A percentile compares a stretch with the other conserved stretches of the same genome.
Evolutionary conservation across 2,888 invertebrate species (phyloP).

Genomic region (Asteroscopus sphinx): DNA sequence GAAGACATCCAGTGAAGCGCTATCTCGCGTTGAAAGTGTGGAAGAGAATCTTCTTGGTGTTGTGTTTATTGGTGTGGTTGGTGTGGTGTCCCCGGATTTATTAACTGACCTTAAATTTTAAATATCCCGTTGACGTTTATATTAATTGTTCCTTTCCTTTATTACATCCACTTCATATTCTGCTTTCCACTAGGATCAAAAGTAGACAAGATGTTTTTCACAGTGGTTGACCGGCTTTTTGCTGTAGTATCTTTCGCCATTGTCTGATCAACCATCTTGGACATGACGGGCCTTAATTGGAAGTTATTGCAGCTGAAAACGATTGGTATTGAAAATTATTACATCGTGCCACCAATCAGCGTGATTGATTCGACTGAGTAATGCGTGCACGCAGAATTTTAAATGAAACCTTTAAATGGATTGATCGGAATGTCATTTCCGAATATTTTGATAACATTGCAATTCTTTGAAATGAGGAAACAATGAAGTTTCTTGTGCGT

Average conservation of each 20-base stretch:
- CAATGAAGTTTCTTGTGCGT: conserved; percentile 31
- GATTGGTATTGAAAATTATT: conserved; percentile 78
- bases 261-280: conserved; percentile 64
- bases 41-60: too few species aligned
- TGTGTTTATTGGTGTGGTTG: too few species aligned
- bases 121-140: neutral
- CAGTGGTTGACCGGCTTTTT: conserved; percentile 58
- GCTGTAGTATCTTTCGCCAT: conserved; percentile 54
- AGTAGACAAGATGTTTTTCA: conserved; percentile 27
- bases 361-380: conserved; percentile 74
- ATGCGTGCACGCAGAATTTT: conserved; percentile 65
- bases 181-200: conserved; percentile 6
- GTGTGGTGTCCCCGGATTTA: too few species aligned
- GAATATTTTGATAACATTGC: conserved; percentile 49
- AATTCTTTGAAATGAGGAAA: conserved; percentile 40
- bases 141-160: neutral
- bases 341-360: conserved; percentile 76
- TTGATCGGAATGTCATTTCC: conserved; percentile 36
- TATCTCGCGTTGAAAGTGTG: too few species aligned
- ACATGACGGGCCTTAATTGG: conserved; percentile 76
- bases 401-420: conserved; percentile 59
- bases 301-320: conserved; percentile 78
- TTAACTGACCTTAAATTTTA: too few species aligned
- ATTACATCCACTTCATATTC: conserved; percentile 3
- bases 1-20: too few species aligned